These are phyloP conservation scores for Trichogramma pretiosum DNA, from an alignment of 1,140 invertebrate genomes.

Conservation along the genomic window DNA sequence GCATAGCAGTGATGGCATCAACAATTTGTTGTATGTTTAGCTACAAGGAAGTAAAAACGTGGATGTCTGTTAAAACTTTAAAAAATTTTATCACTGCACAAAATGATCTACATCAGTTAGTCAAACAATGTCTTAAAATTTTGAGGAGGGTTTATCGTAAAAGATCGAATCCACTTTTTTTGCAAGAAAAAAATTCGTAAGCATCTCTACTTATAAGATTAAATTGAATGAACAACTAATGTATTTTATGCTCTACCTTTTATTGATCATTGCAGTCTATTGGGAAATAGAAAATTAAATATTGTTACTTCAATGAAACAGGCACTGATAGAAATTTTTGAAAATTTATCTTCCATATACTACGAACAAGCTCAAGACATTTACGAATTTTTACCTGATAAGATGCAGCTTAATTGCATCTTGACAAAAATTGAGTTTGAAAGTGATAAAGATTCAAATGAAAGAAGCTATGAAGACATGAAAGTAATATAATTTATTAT, in stretches of 20 bases:
- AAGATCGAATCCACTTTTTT: conserved; percentile 20
- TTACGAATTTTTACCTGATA: conserved; percentile 23
- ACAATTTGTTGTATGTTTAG: conserved; percentile 16
- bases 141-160: conserved; percentile 28
- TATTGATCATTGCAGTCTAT: conserved; percentile 22
- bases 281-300: conserved; percentile 25
- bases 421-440: conserved; percentile 27
- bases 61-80: conserved; percentile 21
- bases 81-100: conserved; percentile 26
- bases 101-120: conserved; percentile 29
- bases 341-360: conserved; percentile 25
- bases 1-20: conserved; percentile 16
- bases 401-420: conserved; percentile 13
- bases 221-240: neutral
- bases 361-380: conserved; percentile 26
- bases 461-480: conserved; percentile 11
- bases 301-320: conserved; percentile 30
- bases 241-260: neutral
- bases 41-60: conserved; percentile 21
- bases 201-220: conserved; percentile 14
- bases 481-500: conserved; percentile 8
- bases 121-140: conserved; percentile 33
- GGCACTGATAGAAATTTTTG: conserved; percentile 26
- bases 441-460: conserved; percentile 3
- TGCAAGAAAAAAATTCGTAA: conserved; percentile 29